A percentile compares a stretch with the other conserved stretches of the same genome.
These are phyloP conservation scores for Charaxes varanes DNA, from an alignment of 1,140 invertebrate genomes.

Conservation along the genomic window DNA sequence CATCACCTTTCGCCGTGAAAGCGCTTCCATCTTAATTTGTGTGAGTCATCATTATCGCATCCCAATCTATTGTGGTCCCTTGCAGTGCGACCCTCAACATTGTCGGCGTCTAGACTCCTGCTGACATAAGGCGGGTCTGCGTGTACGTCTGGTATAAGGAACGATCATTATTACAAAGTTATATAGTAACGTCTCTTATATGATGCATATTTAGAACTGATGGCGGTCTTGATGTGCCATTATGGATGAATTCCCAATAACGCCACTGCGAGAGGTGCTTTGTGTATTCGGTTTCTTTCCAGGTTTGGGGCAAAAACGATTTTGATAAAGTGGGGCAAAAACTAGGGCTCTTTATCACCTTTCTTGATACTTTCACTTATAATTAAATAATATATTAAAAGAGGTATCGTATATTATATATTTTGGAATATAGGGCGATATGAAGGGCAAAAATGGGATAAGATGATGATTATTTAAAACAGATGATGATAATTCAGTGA, in stretches of 20 bases:
- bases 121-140: neutral
- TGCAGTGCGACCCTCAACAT: slow-evolving; percentile 5
- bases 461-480: too few relatives aligned
- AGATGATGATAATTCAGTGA: too few relatives aligned
- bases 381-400: too few relatives aligned
- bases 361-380: too few relatives aligned
- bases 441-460: too few relatives aligned
- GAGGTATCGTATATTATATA: too few relatives aligned
- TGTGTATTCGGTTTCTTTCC: too few relatives aligned
- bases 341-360: too few relatives aligned
- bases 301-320: too few relatives aligned
- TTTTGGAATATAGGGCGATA: too few relatives aligned
- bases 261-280: too few relatives aligned
- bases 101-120: neutral
- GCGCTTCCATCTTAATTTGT: slow-evolving; percentile 55
- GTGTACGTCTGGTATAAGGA: neutral
- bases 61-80: slow-evolving; percentile 28
- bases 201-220: neutral
- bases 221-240: neutral
- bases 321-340: too few relatives aligned
- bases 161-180: neutral
- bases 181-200: neutral
- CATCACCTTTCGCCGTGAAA: slow-evolving; percentile 72
- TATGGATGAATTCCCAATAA: slow-evolving; percentile 1
- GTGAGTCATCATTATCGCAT: slow-evolving; percentile 48